Percentiles rank a stretch among this genome's conserved stretches.
Evolutionary conservation across 2,797 vertebrate species (phyloP).

Genomic region (Eupleurogrammus muticus): DNA sequence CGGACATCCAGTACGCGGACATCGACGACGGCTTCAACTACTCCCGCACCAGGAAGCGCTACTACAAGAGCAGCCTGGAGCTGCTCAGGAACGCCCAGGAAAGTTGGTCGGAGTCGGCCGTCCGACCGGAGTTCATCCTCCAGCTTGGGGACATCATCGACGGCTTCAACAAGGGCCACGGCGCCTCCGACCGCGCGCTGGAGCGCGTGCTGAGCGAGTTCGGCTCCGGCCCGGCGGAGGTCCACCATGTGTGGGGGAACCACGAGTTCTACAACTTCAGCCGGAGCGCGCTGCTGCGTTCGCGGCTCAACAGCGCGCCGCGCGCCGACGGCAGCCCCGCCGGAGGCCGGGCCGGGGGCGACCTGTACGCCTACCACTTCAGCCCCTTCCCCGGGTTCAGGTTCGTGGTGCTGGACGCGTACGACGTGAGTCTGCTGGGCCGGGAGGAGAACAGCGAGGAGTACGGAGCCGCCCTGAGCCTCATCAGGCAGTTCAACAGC

Average conservation of each 20-base stretch:
- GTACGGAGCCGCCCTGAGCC: conserved; percentile 79
- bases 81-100: conserved; percentile 82
- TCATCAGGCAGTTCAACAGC: conserved; percentile 86
- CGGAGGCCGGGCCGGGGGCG: background rate
- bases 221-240: conserved; percentile 69
- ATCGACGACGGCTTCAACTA: conserved; percentile 89
- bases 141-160: conserved; percentile 95
- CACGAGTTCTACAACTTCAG: conserved; percentile 97
- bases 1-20: conserved; percentile 94
- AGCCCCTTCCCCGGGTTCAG: conserved; percentile 85
- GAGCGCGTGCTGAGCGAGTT: conserved; percentile 83
- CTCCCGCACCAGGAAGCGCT: conserved; percentile 76
- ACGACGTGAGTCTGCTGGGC: conserved; percentile 91
- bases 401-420: conserved; percentile 90
- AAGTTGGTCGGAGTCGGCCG: conserved; percentile 79
- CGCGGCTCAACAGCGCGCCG: conserved; percentile 82
- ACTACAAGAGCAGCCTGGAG: conserved; percentile 88
- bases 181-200: conserved; percentile 83
- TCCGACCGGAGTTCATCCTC: conserved; percentile 84
- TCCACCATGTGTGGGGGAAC: conserved; percentile 96
- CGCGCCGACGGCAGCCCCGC: conserved; percentile 4
- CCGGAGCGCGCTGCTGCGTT: conserved; percentile 80
- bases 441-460: conserved; percentile 79
- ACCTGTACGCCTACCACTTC: conserved; percentile 89
- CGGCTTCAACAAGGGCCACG: conserved; percentile 84